phyloP scores from a whole-genome alignment of 2,888 invertebrate genomes.

The Ganaspis brasiliensis region DNA sequence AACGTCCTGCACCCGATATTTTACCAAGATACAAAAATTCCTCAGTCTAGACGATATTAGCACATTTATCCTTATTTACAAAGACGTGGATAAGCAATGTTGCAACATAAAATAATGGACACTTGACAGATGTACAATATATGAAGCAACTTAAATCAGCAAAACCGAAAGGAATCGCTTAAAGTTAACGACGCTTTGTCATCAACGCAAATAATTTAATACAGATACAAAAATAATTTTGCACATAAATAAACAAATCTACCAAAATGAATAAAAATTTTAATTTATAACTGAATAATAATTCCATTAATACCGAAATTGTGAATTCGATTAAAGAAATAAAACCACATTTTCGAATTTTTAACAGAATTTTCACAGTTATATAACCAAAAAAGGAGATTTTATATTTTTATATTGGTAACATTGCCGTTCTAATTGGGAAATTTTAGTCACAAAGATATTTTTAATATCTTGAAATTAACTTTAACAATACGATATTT shows the following conservation, averaged over 20 bases:
- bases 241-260: neutral
- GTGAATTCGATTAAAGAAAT: neutral
- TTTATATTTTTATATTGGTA: too few relatives aligned
- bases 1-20: slow-evolving; percentile 35
- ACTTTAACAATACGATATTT: too few relatives aligned
- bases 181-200: slow-evolving; percentile 14
- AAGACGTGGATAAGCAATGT: slow-evolving; percentile 23
- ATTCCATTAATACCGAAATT: too few relatives aligned
- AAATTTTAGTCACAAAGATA: too few relatives aligned
- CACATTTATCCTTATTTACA: slow-evolving; percentile 44
- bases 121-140: slow-evolving; percentile 32
- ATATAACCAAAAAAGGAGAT: too few relatives aligned
- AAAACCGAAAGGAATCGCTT: slow-evolving; percentile 21
- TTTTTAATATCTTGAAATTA: too few relatives aligned
- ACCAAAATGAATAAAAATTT: neutral
- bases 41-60: slow-evolving; percentile 39
- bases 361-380: too few relatives aligned
- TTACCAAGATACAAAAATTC: slow-evolving; percentile 24
- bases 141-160: slow-evolving; percentile 26
- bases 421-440: too few relatives aligned
- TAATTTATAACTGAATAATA: neutral
- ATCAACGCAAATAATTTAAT: slow-evolving; percentile 36
- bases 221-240: slow-evolving; percentile 1
- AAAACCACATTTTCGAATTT: too few relatives aligned
- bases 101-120: slow-evolving; percentile 34